Evolutionary conservation across 2,888 invertebrate species (phyloP).

Genomic region (Pterobdella sp.): DNA sequence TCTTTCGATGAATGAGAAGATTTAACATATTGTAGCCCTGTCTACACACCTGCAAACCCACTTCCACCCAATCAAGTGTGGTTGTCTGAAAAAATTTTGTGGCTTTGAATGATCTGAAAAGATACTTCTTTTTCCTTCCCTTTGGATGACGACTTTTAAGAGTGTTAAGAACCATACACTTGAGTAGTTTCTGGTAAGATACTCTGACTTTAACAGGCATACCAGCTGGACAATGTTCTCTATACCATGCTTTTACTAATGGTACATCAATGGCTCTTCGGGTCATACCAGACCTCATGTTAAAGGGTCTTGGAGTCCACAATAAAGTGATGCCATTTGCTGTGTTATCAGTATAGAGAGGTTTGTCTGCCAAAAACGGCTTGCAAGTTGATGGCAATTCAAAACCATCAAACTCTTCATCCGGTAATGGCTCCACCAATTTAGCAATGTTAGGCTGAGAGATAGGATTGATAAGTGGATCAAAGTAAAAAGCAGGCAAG

Average conservation of each 20-base stretch:
- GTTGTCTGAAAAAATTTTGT: slow-evolving; percentile 99
- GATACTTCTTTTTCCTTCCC: slow-evolving; percentile 93
- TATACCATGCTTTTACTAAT: slow-evolving; percentile 82
- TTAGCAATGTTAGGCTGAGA: slow-evolving; percentile 61
- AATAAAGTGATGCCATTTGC: slow-evolving; percentile 92
- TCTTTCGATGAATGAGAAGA: slow-evolving; percentile 94
- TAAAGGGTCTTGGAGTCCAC: slow-evolving; percentile 97
- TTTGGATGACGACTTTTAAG: slow-evolving; percentile 94
- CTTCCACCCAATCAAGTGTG: slow-evolving; percentile 98
- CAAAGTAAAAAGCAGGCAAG: slow-evolving; percentile 97
- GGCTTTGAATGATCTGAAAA: slow-evolving; percentile 97
- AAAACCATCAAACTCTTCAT: slow-evolving; percentile 77
- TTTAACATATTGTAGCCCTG: slow-evolving; percentile 99
- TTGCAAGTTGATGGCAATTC: slow-evolving; percentile 79
- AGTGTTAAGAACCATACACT: slow-evolving; percentile 95
- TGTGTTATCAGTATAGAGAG: slow-evolving; percentile 94
- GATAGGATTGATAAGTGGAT: slow-evolving; percentile 97
- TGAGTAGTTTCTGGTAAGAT: slow-evolving; percentile 94
- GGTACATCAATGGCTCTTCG: slow-evolving; percentile 93
- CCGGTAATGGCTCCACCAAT: slow-evolving; percentile 69
- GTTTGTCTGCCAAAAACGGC: slow-evolving; percentile 86
- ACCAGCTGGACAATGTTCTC: slow-evolving; percentile 39
- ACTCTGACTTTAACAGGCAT: slow-evolving; percentile 94
- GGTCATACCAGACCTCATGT: slow-evolving; percentile 84
- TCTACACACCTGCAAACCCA: slow-evolving; percentile 87